These are phyloP conservation scores for Agriopis leucophaearia DNA, from an alignment of 2,888 invertebrate genomes.

Conservation along the genomic window DNA sequence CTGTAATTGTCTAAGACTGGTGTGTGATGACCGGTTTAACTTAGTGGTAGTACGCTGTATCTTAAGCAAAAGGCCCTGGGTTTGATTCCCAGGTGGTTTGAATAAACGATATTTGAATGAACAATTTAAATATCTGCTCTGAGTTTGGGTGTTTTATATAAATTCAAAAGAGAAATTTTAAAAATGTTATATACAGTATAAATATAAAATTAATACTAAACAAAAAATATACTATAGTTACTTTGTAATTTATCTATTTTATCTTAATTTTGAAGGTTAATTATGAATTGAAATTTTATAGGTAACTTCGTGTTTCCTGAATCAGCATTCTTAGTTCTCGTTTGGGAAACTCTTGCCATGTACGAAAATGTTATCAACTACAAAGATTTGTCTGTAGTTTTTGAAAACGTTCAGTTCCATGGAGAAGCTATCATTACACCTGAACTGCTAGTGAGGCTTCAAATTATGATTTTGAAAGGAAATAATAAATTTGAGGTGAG, in stretches of 20 bases:
- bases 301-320: slow-evolving; percentile 90
- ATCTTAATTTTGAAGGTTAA: background rate
- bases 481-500: slow-evolving; percentile 54
- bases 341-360: slow-evolving; percentile 83
- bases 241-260: background rate
- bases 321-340: slow-evolving; percentile 79
- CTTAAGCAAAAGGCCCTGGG: no score
- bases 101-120: no score
- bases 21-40: no score
- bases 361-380: slow-evolving; percentile 61
- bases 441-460: slow-evolving; percentile 41
- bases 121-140: no score
- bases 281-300: slow-evolving; percentile 23
- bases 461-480: slow-evolving; percentile 51
- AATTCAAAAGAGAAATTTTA: no score
- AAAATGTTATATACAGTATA: no score
- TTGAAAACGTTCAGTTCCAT: slow-evolving; percentile 47
- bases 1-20: no score
- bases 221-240: background rate
- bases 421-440: slow-evolving; percentile 41
- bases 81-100: no score
- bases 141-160: no score
- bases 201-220: no score
- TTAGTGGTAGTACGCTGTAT: no score
- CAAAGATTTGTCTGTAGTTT: slow-evolving; percentile 52